Evolutionary conservation across 1,140 invertebrate species (phyloP).

Genomic region (Euschistus heros): DNA sequence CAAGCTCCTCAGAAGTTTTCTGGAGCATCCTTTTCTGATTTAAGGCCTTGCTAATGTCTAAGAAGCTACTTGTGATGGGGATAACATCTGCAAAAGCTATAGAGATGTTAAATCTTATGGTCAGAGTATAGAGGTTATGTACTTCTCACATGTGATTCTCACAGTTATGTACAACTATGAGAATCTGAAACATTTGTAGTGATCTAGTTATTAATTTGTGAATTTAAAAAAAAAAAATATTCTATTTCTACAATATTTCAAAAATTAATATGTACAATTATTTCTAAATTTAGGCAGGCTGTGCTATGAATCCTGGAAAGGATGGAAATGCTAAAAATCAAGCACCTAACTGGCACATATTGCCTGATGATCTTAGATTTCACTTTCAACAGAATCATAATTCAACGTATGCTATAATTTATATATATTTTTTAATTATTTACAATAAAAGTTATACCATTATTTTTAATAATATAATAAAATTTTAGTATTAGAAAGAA

Average conservation of each 20-base stretch:
- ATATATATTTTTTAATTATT: neutral
- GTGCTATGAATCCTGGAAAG: slow-evolving; percentile 5
- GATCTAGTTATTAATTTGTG: too few species aligned
- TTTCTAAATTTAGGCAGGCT: slow-evolving; percentile 14
- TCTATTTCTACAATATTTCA: neutral
- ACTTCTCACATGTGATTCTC: too few species aligned
- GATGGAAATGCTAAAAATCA: slow-evolving; percentile 16
- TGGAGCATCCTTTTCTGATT: too few species aligned
- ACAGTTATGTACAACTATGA: too few species aligned
- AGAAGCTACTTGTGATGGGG: too few species aligned
- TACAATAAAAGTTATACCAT: neutral
- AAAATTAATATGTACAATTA: neutral
- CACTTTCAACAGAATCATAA: slow-evolving; percentile 37
- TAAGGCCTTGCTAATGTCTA: too few species aligned
- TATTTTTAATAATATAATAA: slow-evolving; percentile 5
- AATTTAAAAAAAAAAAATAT: too few species aligned
- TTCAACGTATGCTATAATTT: neutral
- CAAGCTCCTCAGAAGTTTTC: too few species aligned
- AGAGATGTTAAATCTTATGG: too few species aligned
- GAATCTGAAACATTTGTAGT: too few species aligned
- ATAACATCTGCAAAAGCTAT: too few species aligned
- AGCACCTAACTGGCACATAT: slow-evolving; percentile 28
- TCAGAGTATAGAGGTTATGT: too few species aligned
- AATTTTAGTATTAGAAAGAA: slow-evolving; percentile 34
- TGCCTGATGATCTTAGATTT: slow-evolving; percentile 41